phyloP scores from a whole-genome alignment of 2,888 invertebrate species.

The Leptopterna dolabrata region DNA sequence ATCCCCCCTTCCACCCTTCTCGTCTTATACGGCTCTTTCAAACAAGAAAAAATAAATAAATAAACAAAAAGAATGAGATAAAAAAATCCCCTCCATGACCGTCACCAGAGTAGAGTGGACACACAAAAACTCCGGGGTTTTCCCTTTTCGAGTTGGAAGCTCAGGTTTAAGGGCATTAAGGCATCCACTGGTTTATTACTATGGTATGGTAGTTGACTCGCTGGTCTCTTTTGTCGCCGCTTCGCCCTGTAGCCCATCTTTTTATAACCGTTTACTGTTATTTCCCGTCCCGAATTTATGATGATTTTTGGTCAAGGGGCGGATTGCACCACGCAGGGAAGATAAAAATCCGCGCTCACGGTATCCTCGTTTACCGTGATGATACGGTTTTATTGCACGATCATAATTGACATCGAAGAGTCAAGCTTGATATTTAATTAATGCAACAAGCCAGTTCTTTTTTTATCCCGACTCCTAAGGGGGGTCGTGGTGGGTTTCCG shows the following conservation, averaged over 20 bases:
- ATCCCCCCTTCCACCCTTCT: neutral
- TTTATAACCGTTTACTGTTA: neutral
- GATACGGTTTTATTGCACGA: neutral
- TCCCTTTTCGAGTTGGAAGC: neutral
- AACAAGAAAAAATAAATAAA: neutral
- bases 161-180: neutral
- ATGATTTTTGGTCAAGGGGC: neutral
- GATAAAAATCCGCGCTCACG: neutral
- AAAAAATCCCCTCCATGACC: neutral
- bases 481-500: too few species aligned
- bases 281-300: neutral
- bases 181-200: slow-evolving; percentile 1
- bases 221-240: neutral
- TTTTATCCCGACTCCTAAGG: too few species aligned
- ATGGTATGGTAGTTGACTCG: neutral
- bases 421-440: too few species aligned
- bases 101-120: neutral
- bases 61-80: neutral
- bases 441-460: too few species aligned
- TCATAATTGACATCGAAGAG: neutral
- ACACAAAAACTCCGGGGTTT: slow-evolving; percentile 3
- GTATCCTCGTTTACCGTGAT: neutral
- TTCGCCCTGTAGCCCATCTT: neutral
- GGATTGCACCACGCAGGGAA: neutral
- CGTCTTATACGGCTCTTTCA: neutral